phyloP scores from a whole-genome alignment of 2,113 vertebrate species.

The Nibea albiflora region DNA sequence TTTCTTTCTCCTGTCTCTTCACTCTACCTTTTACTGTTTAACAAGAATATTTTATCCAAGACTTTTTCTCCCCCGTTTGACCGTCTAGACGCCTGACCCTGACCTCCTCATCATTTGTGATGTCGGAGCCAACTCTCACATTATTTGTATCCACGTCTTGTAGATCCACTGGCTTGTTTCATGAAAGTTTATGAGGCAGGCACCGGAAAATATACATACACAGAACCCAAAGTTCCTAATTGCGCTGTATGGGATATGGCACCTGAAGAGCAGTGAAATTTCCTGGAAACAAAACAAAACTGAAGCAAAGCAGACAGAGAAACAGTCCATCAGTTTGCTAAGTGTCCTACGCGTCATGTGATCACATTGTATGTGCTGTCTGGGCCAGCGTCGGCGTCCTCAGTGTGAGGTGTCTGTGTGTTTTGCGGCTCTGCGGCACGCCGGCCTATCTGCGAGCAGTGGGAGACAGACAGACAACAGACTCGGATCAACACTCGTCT shows the following conservation, averaged over 20 bases:
- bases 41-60: constrained; percentile 51
- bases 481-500: constrained; percentile 73
- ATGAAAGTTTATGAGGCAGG: constrained; percentile 37
- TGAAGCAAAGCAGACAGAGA: constrained; percentile 7
- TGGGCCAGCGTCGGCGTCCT: constrained; percentile 48
- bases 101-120: constrained; percentile 38
- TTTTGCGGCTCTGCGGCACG: constrained; percentile 65
- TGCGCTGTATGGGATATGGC: neutral
- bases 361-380: constrained; percentile 46
- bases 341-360: constrained; percentile 49
- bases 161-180: constrained; percentile 15
- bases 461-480: constrained; percentile 70
- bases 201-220: neutral
- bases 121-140: neutral
- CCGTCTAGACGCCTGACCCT: constrained; percentile 37
- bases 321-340: constrained; percentile 38
- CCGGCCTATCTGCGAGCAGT: constrained; percentile 68
- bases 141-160: constrained; percentile 35
- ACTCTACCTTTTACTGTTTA: neutral
- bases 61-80: neutral
- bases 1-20: neutral
- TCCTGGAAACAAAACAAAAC: constrained; percentile 9
- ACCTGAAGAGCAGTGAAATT: constrained; percentile 19
- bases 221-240: neutral
- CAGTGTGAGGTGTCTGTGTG: constrained; percentile 68